Base-by-base conservation (phyloP, 1,140 invertebrate species). In the Elymnias hypermnestra region DNA sequence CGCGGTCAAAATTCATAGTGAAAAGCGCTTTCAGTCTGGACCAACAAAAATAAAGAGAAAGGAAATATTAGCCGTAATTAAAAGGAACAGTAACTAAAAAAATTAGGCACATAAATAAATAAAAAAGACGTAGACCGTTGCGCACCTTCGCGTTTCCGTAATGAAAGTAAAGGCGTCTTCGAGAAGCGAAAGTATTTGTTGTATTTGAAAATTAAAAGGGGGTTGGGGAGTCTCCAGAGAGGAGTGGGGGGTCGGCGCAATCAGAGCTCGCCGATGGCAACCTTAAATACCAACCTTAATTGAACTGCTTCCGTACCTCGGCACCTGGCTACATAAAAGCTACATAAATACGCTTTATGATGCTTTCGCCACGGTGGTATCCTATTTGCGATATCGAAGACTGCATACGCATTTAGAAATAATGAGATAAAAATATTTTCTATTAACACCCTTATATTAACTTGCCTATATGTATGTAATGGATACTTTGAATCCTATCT, bases 201-300 rank as follows among this genome's bases (percentile, higher is more conserved):
- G 72, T 78, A 72, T 82, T 82, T 63, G 74, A 71, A 81, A 82
- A 82, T 84, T 76, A 77, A 84, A 81, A 81, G 77, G 57, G 68
- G 41, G 63, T 74, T 7, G 63, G 63, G 63, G 52, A 68, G 58
- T 71, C 72, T 57, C 68, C 33, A 23, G 73, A 53, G 68, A 39
- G 44, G 50, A 35, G 52, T 47, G 39, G 60, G 54, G 62, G 63
- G 39, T 50, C 45, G 57, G 56, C 51, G 71, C 79, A 83, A 83
- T 82, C 79, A 78, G 72, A 69, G 72, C 66, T 71, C 62, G 65
- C 64, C 71, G 59, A 66, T 67, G 66, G 75, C 67, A 77, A 73
- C 77, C 72, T 84, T 84, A 84, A 84, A 84, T 84, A 76, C 77
- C 75, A 76, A 64, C 62, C 73, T 81, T 84, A 84, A 84, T 84